Percentiles rank a stretch among this genome's conserved stretches.
Conservation (phyloP, 2,888 invertebrate genomes). For the Caenorhabditis becei region DNA sequence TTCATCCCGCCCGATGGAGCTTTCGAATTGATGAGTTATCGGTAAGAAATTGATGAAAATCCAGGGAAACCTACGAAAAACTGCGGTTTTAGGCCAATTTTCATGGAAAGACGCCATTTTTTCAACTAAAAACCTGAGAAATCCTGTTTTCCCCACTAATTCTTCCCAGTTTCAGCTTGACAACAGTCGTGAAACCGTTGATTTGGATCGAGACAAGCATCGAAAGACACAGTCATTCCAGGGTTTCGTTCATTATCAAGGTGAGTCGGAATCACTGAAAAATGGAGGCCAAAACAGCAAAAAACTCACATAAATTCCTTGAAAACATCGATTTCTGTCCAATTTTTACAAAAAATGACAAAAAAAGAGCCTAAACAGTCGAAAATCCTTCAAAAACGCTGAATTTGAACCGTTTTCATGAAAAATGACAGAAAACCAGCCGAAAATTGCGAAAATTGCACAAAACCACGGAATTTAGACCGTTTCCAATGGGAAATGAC, state of each 20-base stretch:
- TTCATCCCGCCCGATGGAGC: conserved; percentile 99
- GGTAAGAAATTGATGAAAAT: conserved; percentile 31
- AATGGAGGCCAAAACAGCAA: too few relatives aligned
- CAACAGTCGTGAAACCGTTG: conserved; percentile 89
- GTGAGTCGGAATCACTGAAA: conserved; percentile 60
- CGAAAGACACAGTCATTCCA: conserved; percentile 96
- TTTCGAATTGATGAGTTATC: conserved; percentile 90
- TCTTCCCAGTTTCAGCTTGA: conserved; percentile 45
- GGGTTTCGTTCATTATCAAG: conserved; percentile 99
- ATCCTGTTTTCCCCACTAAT: not conserved
- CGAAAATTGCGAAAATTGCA: too few relatives aligned
- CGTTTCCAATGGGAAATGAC: too few relatives aligned
- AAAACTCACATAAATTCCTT: too few relatives aligned
- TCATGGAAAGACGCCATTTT: too few relatives aligned
- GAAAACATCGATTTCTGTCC: not conserved
- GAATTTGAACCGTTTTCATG: too few relatives aligned
- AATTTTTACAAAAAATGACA: too few relatives aligned
- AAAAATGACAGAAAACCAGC: too few relatives aligned
- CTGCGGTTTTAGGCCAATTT: not conserved
- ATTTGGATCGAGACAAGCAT: conserved; percentile 99
- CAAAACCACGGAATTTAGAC: too few relatives aligned
- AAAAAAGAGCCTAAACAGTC: too few relatives aligned
- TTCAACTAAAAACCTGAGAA: not conserved
- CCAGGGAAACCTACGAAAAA: not conserved
- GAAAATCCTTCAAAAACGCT: too few relatives aligned